Base-by-base conservation (phyloP, 2,888 invertebrate species). In the Rhabditoides inermis region DNA sequence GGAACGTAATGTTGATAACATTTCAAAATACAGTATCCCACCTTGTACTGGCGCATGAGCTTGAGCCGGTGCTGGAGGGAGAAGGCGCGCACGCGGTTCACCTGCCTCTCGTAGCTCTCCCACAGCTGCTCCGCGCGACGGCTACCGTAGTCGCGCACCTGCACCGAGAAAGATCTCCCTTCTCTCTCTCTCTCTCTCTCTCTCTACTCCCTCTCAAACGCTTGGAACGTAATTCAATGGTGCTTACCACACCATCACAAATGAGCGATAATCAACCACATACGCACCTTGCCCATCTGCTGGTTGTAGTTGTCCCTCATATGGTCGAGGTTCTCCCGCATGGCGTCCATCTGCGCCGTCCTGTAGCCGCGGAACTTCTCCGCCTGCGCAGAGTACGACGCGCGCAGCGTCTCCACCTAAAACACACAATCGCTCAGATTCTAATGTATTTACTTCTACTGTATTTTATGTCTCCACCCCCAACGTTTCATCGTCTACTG, bases 91-190 rank as follows among this genome's bases (percentile, higher is more conserved):
- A 76, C 63, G 48, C 75, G 59, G 45, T 72, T 75, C 45, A 74
- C 63, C 85, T 91, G 90, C 79, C 90, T 89, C 75, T 85, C 85
- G 79, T 92, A 92, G 79, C 90, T 90, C 78, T 90, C 90, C 76
- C 86, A 83, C 71, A 91, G 82, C 2, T 87, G 83, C 53, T 88
- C 86, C 63, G 91, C 80, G 77, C 90, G 77, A 54, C 77, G 76
- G 2, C 88, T 86, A 55, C 92, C 63, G 47, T 62, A 65, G n/a
- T 65, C 63, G 36, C 63, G 41, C 22, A 46, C 28, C 30, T 44
- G 23, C 2, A 3, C 26, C 18, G 23, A 49, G 6, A 10, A 39
- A 39, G 12, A 39, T 39, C n/a, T 7, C 35, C 37, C 15, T 2
- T 26, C 6, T 10, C 6, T 15, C 6, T 36, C 36, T 6, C 18